Evolutionary conservation across 2,888 invertebrate species (phyloP).

Genomic region (Troilus luridus): DNA sequence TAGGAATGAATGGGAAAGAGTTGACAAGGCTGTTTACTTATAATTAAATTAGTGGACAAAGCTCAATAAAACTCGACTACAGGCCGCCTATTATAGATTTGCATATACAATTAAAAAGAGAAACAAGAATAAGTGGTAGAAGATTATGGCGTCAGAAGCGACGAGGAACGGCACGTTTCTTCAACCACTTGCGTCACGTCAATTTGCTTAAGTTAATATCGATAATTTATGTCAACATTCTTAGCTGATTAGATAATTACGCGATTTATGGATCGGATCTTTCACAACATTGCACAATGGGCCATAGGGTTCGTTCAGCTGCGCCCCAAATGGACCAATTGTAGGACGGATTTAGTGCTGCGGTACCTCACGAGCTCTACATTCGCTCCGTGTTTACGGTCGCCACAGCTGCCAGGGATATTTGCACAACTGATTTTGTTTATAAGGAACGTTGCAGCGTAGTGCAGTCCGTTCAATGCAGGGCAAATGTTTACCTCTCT

Average conservation of each 20-base stretch:
- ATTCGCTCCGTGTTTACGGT: conserved; percentile 27
- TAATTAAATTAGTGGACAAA: too few species aligned
- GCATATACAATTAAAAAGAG: neutral
- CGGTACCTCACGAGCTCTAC: neutral
- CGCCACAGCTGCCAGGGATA: neutral
- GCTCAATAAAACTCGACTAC: neutral
- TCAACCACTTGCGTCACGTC: conserved; percentile 34
- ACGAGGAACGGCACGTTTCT: conserved; percentile 3
- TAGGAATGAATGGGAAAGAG: too few species aligned
- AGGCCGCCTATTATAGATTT: neutral
- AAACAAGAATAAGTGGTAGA: neutral
- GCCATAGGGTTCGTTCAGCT: neutral
- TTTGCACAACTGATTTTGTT: neutral
- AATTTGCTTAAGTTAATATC: conserved; percentile 43
- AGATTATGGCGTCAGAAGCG: neutral
- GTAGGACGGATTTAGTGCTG: neutral
- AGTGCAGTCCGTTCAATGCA: neutral
- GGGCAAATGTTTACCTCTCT: neutral
- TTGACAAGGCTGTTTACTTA: too few species aligned
- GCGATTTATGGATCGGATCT: neutral
- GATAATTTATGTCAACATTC: conserved; percentile 43
- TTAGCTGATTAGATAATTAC: conserved; percentile 27
- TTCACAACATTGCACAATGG: conserved; percentile 24
- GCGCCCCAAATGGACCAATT: conserved; percentile 12
- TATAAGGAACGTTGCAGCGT: neutral